Percentiles rank a stretch among this genome's conserved stretches.
Evolutionary conservation across 2,113 vertebrate genomes (phyloP).

Genomic region (Percopsis transmontana): DNA sequence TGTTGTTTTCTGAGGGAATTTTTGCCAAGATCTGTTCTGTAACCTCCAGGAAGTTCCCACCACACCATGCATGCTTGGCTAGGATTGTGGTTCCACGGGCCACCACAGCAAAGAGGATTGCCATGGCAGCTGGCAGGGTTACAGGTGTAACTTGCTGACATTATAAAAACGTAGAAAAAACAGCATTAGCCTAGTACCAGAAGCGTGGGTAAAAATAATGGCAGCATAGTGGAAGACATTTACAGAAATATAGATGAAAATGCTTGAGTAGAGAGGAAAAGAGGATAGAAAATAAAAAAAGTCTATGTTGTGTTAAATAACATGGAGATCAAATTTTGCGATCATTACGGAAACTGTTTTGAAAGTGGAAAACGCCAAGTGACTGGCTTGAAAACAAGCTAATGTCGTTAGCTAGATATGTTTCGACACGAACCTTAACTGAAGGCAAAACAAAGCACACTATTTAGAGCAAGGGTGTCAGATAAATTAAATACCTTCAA

Average conservation of each 20-base stretch:
- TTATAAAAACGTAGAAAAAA: not conserved
- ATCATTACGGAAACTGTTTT: not conserved
- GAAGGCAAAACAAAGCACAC: not conserved
- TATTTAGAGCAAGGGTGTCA: not conserved
- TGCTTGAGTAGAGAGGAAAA: not conserved
- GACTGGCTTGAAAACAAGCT: not conserved
- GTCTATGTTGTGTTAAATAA: not conserved
- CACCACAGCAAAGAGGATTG: conserved; percentile 96
- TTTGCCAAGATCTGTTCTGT: conserved; percentile 96
- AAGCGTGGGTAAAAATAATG: not conserved
- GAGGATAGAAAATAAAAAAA: not conserved
- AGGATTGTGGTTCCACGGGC: conserved; percentile 95
- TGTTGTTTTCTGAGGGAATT: conserved; percentile 97
- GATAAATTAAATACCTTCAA: conserved; percentile 36
- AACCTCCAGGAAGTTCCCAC: conserved; percentile 98
- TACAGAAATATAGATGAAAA: not conserved
- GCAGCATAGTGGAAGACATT: no score
- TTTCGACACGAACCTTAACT: not conserved
- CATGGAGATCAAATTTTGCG: not conserved
- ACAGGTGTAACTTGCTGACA: conserved; percentile 22
- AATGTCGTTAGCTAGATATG: not conserved
- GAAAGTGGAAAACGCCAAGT: no score
- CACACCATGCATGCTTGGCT: conserved; percentile 95
- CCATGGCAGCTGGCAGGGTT: conserved; percentile 80
- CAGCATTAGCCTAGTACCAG: not conserved